Evolutionary conservation across 1,140 invertebrate genomes (phyloP), one percentile per base, ranked within the genome.

Genomic region (Episyrphus balteatus): DNA sequence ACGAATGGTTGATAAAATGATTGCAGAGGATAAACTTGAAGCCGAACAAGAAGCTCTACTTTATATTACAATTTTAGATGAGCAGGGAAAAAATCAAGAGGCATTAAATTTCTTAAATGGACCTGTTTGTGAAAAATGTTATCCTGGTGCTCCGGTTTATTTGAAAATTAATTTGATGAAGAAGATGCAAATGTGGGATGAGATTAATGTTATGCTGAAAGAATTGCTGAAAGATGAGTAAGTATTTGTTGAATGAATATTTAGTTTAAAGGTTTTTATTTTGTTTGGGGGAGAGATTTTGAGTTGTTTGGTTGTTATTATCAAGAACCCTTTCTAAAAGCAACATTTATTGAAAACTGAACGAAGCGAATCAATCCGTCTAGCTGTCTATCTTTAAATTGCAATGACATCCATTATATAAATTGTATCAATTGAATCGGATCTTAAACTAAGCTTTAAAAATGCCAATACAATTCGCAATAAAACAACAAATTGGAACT

Each of bases 31-130:
- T 47, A 92, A 91, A 74, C 78, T 95, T 53, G 88, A 95, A 67
- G 87, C 88, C 0, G 92, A 96, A 66, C 89, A 92, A 70, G 92
- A 97, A 72, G 84, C 92, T 1, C 81, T 89, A 43, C 71, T 96
- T 15, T 96, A 94, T 70, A 72, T 96, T 32, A 87, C 93, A 74
- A 88, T 97, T 47, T 70, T 97, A 37, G 85, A 93, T 59, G 73
- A 88, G 46, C 85, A 86, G 68, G 78, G 78, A 34, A 94, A 93
- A 65, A 84, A 80, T 70, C 77, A 85, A 50, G 85, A 90, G 57
- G 83, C 89, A 17, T 68, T 94, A 15, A 75, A 83, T 32, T 79
- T 95, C 44, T 68, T 96, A 9, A 80, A 85, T 41, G 80, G 87
- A 6, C 79, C 83, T 1, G 62, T 94, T 6, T 82, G 82, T 31